phyloP scores from a whole-genome alignment of 2,888 invertebrate genomes.

The Flexamia atlantica region DNA sequence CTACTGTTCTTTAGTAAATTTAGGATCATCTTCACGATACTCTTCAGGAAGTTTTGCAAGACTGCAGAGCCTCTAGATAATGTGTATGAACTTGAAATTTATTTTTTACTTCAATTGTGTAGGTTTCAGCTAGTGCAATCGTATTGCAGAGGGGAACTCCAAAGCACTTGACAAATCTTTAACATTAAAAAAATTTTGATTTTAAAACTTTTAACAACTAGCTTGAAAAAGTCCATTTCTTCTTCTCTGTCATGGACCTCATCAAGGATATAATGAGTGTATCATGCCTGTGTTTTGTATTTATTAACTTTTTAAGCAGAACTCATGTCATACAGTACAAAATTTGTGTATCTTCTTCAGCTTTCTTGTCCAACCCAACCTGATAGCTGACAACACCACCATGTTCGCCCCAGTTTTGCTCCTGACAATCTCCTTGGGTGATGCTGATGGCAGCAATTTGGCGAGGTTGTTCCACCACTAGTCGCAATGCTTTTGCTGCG shows the following conservation, averaged over 20 bases:
- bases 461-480: conserved; percentile 95
- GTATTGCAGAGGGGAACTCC: conserved; percentile 72
- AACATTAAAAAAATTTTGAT: conserved; percentile 79
- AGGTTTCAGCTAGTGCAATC: conserved; percentile 77
- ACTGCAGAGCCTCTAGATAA: conserved; percentile 79
- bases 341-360: conserved; percentile 84
- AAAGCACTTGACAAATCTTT: conserved; percentile 85
- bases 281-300: conserved; percentile 85
- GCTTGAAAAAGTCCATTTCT: conserved; percentile 93
- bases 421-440: conserved; percentile 90
- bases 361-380: conserved; percentile 83
- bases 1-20: conserved; percentile 80
- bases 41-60: conserved; percentile 74
- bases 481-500: conserved; percentile 84
- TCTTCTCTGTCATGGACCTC: conserved; percentile 96
- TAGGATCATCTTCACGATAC: conserved; percentile 77
- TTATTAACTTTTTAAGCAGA: conserved; percentile 87
- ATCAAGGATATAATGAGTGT: conserved; percentile 94
- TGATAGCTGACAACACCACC: conserved; percentile 94
- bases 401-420: conserved; percentile 86
- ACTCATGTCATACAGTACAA: conserved; percentile 94
- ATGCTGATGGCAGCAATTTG: conserved; percentile 96
- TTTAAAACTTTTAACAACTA: conserved; percentile 87
- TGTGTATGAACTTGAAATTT: conserved; percentile 80
- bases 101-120: conserved; percentile 77